Evolutionary conservation across 1,140 invertebrate species (phyloP), one percentile per base, ranked within the genome.

Genomic region (Vanessa atalanta): DNA sequence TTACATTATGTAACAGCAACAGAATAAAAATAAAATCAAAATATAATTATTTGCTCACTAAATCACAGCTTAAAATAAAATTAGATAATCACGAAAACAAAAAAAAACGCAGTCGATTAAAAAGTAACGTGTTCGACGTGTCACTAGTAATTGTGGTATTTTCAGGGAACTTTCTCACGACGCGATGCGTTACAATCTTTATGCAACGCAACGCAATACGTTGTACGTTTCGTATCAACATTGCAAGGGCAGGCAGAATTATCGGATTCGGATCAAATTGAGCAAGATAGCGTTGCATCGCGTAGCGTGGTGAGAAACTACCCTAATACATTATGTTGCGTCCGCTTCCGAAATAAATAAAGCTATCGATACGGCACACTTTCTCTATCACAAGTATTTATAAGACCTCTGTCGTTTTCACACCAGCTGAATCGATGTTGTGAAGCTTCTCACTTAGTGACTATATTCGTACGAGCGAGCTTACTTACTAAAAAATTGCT

Each of bases 151-250:
- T 79, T 79, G 72, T 78, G 77, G 77, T 82, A 77, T 79, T 83
- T 84, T 84, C 83, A 84, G 83, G 83, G 83, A 75, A 77, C 74
- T 84, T 84, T 84, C 83, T 82, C 83, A 84, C 83, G 83, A 84
- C 83, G 83, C 79, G 83, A 84, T 78, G 81, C 83, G 76, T 79
- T 84, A 79, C 81, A 83, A 81, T 81, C 79, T 77, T 74, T 84
- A 78, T 84, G 83, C 83, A 79, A 82, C 83, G 83, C 83, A 78
- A 84, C 83, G 57, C 79, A 81, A 70, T 84, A 84, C 70, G 83
- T 84, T 70, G 80, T 82, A 76, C 77, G 82, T 81, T 84, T 79
- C 81, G 83, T 84, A 76, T 84, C 83, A 65, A 81, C 82, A 73
- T 79, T 83, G 74, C 78, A 84, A 77, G 82, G 77, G 66, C 81